These are phyloP conservation scores for Harlomillsia oculata DNA, from an alignment of 1,140 invertebrate species.

Conservation along the genomic window DNA sequence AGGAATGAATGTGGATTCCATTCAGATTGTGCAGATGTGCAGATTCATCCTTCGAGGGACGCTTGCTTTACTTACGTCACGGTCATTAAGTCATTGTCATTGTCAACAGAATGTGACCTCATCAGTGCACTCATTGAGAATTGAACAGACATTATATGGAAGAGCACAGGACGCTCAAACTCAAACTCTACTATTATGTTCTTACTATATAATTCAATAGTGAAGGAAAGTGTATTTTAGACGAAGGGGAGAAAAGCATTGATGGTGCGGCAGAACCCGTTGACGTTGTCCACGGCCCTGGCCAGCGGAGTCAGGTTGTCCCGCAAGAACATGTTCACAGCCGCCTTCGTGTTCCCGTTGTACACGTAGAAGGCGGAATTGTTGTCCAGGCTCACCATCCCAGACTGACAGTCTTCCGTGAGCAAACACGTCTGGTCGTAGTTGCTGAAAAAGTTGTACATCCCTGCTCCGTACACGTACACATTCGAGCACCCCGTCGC, in stretches of 20 bases:
- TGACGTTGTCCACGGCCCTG: slow-evolving; percentile 10
- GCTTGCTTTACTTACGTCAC: no score
- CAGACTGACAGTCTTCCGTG: slow-evolving; percentile 24
- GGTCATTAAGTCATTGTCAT: no score
- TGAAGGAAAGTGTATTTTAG: no score
- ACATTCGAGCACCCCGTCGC: slow-evolving; percentile 7
- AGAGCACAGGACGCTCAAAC: no score
- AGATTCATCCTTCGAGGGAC: no score
- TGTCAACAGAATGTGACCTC: no score
- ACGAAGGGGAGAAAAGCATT: slow-evolving; percentile 22
- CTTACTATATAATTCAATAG: no score
- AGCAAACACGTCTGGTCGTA: slow-evolving; percentile 34
- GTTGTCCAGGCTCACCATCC: slow-evolving; percentile 23
- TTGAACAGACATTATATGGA: no score
- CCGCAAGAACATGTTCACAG: slow-evolving; percentile 23
- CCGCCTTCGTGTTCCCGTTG: slow-evolving; percentile 32
- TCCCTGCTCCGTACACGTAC: slow-evolving; percentile 30
- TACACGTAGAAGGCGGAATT: slow-evolving; percentile 21
- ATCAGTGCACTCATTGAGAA: no score
- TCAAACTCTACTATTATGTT: no score
- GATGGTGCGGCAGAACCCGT: slow-evolving; percentile 28
- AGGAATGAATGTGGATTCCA: no score
- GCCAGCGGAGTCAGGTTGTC: slow-evolving; percentile 12
- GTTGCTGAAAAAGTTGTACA: slow-evolving; percentile 34
- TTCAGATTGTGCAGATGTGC: no score